Evolutionary conservation across 2,113 vertebrate genomes (phyloP).

Genomic region (Syngnathus scovelli): DNA sequence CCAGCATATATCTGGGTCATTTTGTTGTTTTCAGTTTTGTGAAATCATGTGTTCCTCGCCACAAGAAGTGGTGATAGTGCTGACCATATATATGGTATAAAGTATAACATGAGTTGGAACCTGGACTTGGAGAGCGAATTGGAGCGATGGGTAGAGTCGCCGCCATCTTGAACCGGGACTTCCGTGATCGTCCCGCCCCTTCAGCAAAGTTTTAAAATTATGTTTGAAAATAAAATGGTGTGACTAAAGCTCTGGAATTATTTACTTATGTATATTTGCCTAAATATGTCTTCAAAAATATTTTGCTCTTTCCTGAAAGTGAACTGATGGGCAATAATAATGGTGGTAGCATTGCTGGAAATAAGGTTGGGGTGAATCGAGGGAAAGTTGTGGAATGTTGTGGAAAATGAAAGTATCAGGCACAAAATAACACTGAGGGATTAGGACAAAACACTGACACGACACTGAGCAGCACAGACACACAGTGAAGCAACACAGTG

Average conservation of each 20-base stretch:
- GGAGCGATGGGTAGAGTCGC: too few species aligned
- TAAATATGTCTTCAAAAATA: not conserved
- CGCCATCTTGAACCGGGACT: too few species aligned
- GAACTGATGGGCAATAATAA: conserved; percentile 18
- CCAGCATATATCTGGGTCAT: too few species aligned
- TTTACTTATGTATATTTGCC: not conserved
- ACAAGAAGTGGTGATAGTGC: too few species aligned
- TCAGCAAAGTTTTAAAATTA: conserved; percentile 23
- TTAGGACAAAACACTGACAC: conserved; percentile 21
- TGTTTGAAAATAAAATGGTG: not conserved
- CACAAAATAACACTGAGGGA: not conserved
- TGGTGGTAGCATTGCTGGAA: conserved; percentile 13
- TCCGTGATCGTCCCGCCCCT: conserved; percentile 18
- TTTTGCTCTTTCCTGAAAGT: conserved; percentile 40
- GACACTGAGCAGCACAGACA: conserved; percentile 20
- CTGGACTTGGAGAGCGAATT: too few species aligned
- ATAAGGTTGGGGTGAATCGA: conserved; percentile 8
- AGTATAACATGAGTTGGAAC: too few species aligned
- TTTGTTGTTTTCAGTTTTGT: too few species aligned
- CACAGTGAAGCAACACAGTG: conserved; percentile 37
- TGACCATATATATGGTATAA: too few species aligned
- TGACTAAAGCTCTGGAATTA: not conserved
- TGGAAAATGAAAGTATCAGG: not conserved
- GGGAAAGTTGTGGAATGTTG: conserved; percentile 7
- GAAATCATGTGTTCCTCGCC: too few species aligned